Evolutionary conservation across 2,113 vertebrate species (phyloP), one percentile per base, ranked within the genome.

Genomic region (Gobio gobio): DNA sequence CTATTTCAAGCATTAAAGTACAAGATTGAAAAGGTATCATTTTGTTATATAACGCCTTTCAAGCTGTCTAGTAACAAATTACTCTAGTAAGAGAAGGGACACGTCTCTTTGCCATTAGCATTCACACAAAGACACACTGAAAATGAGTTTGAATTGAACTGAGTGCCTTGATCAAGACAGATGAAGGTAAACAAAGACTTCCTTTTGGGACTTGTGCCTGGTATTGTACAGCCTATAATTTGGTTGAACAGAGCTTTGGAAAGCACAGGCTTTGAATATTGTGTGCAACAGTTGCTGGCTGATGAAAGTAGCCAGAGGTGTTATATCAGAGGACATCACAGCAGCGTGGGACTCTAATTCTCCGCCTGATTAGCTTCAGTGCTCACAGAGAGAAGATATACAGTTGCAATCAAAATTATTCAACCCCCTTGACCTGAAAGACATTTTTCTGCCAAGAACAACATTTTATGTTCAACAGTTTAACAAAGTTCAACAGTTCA

Each of bases 171-270:
- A 29, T 49, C 61, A 66, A 80, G 61, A 81, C 26, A 59, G 33
- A 72, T 22, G 54, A 16, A 56, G 36, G 59, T 70, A 76, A 59
- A 85, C 59, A 78, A 64, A 59, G 36, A 66, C 66, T 59, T 68
- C 36, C 59, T 78, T 68, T 10, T 49, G 84, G 56, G 63, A 64
- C 26, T 22, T 70, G 63, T 29, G 40, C 29, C 33, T 73, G 64
- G 20, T 66, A 59, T 72, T 79, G 13, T 43, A 70, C 63, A 73
- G 64, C 24, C 64, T 79, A 29, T 80, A 73, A 85, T 85, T 72
- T 80, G 24, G 18, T 58, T 79, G 26, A 45, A 59, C 18, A 36
- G 40, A 80, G 5, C 45, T 12, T 40, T 10, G n/a, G n/a, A 73
- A 79, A 85, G 72, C 56, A 79, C 36, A 13, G n/a, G 24, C 51